Percentiles rank a stretch among this genome's conserved stretches.
Evolutionary conservation across 2,113 vertebrate species (phyloP).

Genomic region (Thunnus maccoyii): DNA sequence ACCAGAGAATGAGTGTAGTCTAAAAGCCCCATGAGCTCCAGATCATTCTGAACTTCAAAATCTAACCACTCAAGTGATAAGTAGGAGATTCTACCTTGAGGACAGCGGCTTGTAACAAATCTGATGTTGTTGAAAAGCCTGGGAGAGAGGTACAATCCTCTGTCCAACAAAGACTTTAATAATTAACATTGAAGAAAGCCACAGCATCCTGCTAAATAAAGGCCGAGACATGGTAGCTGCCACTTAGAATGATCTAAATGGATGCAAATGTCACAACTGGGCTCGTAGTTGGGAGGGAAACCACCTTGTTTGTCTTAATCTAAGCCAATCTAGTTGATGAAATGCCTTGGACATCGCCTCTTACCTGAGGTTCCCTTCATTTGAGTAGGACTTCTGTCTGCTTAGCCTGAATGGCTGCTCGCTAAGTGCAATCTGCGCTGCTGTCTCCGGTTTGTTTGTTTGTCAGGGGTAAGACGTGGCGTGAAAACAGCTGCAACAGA

Average conservation of each 20-base stretch:
- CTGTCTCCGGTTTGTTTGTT: conserved; percentile 71
- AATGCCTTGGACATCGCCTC: conserved; percentile 53
- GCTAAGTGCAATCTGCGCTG: conserved; percentile 72
- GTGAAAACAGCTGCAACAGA: conserved; percentile 54
- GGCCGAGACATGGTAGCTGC: conserved; percentile 76
- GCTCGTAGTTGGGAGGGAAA: conserved; percentile 57
- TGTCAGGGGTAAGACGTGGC: conserved; percentile 52
- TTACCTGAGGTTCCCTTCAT: conserved; percentile 73
- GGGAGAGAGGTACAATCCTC: conserved; percentile 70
- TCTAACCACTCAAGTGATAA: conserved; percentile 54
- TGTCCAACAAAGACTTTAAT: conserved; percentile 75
- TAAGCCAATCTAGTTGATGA: conserved; percentile 48
- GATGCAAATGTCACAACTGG: conserved; percentile 73
- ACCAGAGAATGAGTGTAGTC: conserved; percentile 7
- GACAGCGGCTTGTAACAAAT: conserved; percentile 60
- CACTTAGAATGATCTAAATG: conserved; percentile 78
- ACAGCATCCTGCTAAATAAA: conserved; percentile 64
- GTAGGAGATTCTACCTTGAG: conserved; percentile 31
- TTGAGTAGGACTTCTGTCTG: conserved; percentile 51
- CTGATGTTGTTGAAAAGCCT: conserved; percentile 68
- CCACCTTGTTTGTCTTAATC: conserved; percentile 62
- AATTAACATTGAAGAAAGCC: conserved; percentile 70
- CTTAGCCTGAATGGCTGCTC: conserved; percentile 63
- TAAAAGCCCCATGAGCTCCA: conserved; percentile 32
- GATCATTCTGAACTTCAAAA: conserved; percentile 43